Conservation (phyloP, 2,888 invertebrate genomes). For the Hydroisotoma schaefferi region DNA sequence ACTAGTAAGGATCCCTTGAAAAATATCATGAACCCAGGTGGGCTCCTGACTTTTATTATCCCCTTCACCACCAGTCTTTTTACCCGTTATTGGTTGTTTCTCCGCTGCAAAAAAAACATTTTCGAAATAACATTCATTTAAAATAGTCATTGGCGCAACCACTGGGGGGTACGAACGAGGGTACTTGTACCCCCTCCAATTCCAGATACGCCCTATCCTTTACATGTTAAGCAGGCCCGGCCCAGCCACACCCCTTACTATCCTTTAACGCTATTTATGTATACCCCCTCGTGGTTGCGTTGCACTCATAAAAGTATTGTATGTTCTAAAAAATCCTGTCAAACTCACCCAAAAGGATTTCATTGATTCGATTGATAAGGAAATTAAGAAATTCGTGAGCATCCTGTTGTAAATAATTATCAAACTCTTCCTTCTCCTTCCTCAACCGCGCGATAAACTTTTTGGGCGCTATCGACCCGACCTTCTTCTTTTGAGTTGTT, state of each 20-base stretch:
- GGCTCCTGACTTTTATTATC: slow-evolving; percentile 64
- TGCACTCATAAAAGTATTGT: slow-evolving; percentile 49
- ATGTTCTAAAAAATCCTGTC: neutral
- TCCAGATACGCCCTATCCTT: too few relatives aligned
- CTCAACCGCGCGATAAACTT: slow-evolving; percentile 97
- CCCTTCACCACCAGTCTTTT: slow-evolving; percentile 27
- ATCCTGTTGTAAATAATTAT: slow-evolving; percentile 99
- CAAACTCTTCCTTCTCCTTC: slow-evolving; percentile 99
- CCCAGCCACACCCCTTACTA: too few relatives aligned
- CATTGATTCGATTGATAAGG: slow-evolving; percentile 96
- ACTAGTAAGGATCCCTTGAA: slow-evolving; percentile 98
- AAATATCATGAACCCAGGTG: slow-evolving; percentile 99
- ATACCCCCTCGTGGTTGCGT: too few relatives aligned
- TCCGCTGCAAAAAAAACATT: too few relatives aligned
- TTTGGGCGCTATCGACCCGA: slow-evolving; percentile 98
- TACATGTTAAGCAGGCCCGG: too few relatives aligned
- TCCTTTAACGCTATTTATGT: too few relatives aligned
- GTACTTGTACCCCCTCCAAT: too few relatives aligned
- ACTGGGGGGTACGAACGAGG: too few relatives aligned
- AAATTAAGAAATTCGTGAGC: slow-evolving; percentile 99
- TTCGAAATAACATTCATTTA: too few relatives aligned
- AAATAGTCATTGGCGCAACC: too few relatives aligned
- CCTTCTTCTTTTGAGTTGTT: slow-evolving; percentile 99
- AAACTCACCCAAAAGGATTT: slow-evolving; percentile 83
- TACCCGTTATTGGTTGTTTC: slow-evolving; percentile 56